phyloP scores from a whole-genome alignment of 92 coral and sea anemone genomes.

The Isaurus tuberculatus region DNA sequence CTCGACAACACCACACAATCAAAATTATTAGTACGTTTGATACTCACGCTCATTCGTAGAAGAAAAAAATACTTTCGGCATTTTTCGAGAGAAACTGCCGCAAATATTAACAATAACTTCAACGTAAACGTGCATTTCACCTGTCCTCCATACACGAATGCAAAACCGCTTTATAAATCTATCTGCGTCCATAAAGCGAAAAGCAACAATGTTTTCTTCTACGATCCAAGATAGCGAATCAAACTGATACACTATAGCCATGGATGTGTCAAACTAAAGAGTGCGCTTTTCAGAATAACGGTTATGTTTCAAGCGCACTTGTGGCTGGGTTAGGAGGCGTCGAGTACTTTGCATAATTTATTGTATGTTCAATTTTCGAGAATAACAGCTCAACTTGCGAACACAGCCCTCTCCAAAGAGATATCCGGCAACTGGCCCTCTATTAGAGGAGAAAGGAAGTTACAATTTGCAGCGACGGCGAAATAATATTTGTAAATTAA shows the following conservation, averaged over 20 bases:
- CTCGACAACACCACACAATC: slow-evolving; percentile 28
- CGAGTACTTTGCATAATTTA: slow-evolving; percentile 69
- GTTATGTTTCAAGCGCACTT: slow-evolving; percentile 33
- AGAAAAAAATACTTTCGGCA: slow-evolving; percentile 5
- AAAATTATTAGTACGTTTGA: slow-evolving; percentile 21
- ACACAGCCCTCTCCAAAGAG: slow-evolving; percentile 22
- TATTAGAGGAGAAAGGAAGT: slow-evolving; percentile 21
- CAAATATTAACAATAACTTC: slow-evolving; percentile 28
- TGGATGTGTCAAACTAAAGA: neutral
- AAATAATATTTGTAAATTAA: slow-evolving; percentile 1
- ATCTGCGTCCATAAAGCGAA: slow-evolving; percentile 18
- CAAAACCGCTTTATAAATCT: slow-evolving; percentile 29
- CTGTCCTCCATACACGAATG: slow-evolving; percentile 43
- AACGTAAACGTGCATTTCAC: slow-evolving; percentile 42
- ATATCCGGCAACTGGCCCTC: slow-evolving; percentile 17
- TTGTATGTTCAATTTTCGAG: slow-evolving; percentile 74
- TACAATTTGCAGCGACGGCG: neutral
- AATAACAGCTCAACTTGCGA: slow-evolving; percentile 42
- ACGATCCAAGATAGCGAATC: neutral
- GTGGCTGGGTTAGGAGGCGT: slow-evolving; percentile 48
- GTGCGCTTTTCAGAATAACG: slow-evolving; percentile 19
- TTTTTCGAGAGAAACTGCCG: slow-evolving; percentile 26
- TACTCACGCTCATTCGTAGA: slow-evolving; percentile 10
- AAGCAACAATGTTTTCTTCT: neutral
- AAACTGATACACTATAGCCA: neutral